Evolutionary conservation across 1,140 invertebrate species (phyloP).

Genomic region (Chymomyza costata): DNA sequence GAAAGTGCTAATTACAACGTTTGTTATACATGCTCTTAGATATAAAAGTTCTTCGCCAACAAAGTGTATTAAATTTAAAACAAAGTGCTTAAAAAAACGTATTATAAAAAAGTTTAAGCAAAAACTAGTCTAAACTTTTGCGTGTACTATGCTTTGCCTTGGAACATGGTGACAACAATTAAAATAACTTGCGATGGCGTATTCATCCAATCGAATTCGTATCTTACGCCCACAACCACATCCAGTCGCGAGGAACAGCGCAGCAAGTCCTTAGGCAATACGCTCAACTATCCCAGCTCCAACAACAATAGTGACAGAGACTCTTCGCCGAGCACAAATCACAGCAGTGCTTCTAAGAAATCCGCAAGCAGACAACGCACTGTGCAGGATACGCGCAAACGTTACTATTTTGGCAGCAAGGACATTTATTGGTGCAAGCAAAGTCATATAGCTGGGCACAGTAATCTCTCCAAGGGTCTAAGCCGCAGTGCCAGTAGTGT

Average conservation of each 20-base stretch:
- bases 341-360: slow-evolving; percentile 10
- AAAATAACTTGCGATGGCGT: slow-evolving; percentile 74
- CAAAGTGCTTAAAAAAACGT: no score
- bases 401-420: slow-evolving; percentile 64
- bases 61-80: no score
- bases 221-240: slow-evolving; percentile 50
- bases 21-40: no score
- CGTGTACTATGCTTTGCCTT: neutral
- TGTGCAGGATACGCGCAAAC: slow-evolving; percentile 39
- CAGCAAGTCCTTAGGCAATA: slow-evolving; percentile 2
- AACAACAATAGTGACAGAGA: neutral
- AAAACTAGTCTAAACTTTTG: no score
- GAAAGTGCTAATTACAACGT: no score
- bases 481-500: slow-evolving; percentile 52
- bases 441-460: slow-evolving; percentile 24
- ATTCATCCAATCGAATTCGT: slow-evolving; percentile 73
- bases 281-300: slow-evolving; percentile 34
- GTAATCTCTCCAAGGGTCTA: slow-evolving; percentile 4
- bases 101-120: no score
- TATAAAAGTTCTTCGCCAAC: no score
- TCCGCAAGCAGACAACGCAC: neutral
- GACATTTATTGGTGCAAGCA: slow-evolving; percentile 71
- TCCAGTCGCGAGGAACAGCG: slow-evolving; percentile 1
- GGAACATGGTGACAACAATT: slow-evolving; percentile 74
- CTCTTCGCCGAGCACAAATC: no score